Evolutionary conservation across 2,888 invertebrate genomes (phyloP).

Genomic region (Steromphala cineraria): DNA sequence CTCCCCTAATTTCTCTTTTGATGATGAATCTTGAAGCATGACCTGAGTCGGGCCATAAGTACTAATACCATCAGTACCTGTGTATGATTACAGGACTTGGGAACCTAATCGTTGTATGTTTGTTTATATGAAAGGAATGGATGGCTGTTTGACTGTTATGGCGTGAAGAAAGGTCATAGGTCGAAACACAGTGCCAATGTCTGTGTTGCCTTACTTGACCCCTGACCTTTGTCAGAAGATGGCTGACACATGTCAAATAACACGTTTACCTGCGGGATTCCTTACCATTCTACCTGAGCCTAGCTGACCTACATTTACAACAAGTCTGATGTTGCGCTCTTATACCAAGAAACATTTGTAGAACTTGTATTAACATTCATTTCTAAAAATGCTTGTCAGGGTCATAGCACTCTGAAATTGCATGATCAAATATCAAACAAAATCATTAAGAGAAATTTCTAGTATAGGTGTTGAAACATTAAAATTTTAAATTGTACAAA

Average conservation of each 20-base stretch:
- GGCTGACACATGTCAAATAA: not conserved
- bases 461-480: no score
- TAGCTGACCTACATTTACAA: not conserved
- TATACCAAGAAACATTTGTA: no score
- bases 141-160: not conserved
- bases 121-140: not conserved
- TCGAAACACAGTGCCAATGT: not conserved
- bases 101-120: not conserved
- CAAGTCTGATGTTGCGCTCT: no score
- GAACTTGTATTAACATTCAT: no score
- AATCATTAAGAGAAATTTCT: no score
- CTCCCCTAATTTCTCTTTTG: no score
- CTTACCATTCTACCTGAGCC: not conserved
- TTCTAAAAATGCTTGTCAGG: no score
- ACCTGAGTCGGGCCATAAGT: no score
- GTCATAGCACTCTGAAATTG: no score
- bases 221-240: slow-evolving; percentile 4
- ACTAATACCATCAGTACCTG: not conserved
- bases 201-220: not conserved
- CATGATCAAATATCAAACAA: no score
- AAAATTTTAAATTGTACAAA: no score
- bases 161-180: not conserved
- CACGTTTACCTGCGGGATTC: slow-evolving; percentile 9
- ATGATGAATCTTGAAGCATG: no score
- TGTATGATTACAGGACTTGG: not conserved